Evolutionary conservation across 2,888 invertebrate species (phyloP).

Genomic region (Caenorhabditis zanzibari): DNA sequence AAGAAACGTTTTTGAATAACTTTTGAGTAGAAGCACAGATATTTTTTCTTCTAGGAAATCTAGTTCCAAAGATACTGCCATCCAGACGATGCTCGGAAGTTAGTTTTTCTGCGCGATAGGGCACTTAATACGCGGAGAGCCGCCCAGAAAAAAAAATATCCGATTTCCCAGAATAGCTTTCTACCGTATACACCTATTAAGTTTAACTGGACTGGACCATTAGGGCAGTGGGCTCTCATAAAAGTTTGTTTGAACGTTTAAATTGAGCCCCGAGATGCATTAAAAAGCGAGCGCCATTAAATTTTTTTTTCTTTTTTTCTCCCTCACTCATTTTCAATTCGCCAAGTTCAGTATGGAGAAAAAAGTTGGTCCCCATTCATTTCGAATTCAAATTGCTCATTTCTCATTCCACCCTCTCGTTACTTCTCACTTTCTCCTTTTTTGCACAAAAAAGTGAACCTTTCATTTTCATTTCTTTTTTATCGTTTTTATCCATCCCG

Average conservation of each 20-base stretch:
- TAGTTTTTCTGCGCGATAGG: too few species aligned
- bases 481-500: background rate
- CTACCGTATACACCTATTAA: background rate
- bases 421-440: constrained; percentile 16
- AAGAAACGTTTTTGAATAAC: background rate
- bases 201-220: background rate
- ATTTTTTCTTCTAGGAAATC: too few species aligned
- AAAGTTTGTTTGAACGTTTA: constrained; percentile 11
- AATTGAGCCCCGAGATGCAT: constrained; percentile 1
- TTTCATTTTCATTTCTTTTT: constrained; percentile 11
- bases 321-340: constrained; percentile 17
- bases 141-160: background rate
- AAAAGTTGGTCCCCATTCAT: constrained; percentile 28
- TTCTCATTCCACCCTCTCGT: constrained; percentile 16
- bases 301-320: constrained; percentile 1
- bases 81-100: too few species aligned
- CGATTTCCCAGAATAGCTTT: background rate
- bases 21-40: background rate
- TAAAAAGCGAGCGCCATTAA: constrained; percentile 5
- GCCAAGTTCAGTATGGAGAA: constrained; percentile 3
- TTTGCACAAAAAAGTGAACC: constrained; percentile 2
- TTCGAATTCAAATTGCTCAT: constrained; percentile 27
- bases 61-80: too few species aligned
- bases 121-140: background rate
- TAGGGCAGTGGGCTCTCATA: background rate